Evolutionary conservation across 2,888 invertebrate genomes (phyloP), one percentile per base, ranked within the genome.

Genomic region (Aspidiotus rigidus): DNA sequence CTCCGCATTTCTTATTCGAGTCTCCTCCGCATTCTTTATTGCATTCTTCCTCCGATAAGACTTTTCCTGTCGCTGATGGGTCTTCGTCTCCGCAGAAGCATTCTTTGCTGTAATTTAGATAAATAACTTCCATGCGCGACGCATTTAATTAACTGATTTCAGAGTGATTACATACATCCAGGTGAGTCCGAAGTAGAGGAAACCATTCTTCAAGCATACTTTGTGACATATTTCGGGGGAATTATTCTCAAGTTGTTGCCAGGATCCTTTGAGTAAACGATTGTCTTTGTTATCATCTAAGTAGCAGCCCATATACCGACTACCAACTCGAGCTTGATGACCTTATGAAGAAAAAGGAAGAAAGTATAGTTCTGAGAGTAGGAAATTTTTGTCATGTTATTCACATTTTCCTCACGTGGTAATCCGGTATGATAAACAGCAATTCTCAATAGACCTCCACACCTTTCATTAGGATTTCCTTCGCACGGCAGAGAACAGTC

Each of bases 381-480:
- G 28, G 28, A 28, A 28, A 28, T 5, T 53, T 53, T 53, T 11
- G 53, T 5, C 11, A 53, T 5, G 2, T n/a, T 53, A 5, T 11
- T 53, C 5, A 28, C 28, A 10, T 41, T 7, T 13, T n/a, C 54
- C 62, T 63, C 60, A 72, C 72, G 66, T 7, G 60, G 54, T 63
- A 72, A 54, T 39, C 73, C 74, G 62, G 73, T 74, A 13, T 64
- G 62, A 67, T 73, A 74, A 9, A 74, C 71, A n/a, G 71, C 69
- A 49, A 74, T 69, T 41, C 73, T 71, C 72, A 73, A 73, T 16
- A 69, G 61, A 28, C 74, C 74, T 10, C 74, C 74, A 59, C 74
- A 75, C 55, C 62, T 70, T 60, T 72, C 69, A 16, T 70, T 66
- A 10, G 64, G 54, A 49, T 73, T 73, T 10, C 73, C 74, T 2